Conservation (phyloP, 2,888 invertebrate genomes). For the Hypena proboscidalis region DNA sequence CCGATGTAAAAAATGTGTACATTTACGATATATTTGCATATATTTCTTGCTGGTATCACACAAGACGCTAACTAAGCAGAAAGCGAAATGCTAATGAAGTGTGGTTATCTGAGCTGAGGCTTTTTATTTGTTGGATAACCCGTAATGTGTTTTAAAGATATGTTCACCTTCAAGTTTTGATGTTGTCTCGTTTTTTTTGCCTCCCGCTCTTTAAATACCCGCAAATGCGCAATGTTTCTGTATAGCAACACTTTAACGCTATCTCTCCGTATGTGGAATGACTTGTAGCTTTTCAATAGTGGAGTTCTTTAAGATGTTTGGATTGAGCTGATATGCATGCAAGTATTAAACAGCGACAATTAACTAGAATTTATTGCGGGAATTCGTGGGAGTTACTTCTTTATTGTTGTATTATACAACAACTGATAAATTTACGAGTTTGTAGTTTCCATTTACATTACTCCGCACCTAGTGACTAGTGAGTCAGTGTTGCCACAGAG, state of each 20-base stretch:
- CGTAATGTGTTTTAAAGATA: slow-evolving; percentile 68
- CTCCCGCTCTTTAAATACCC: slow-evolving; percentile 38
- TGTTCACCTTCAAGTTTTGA: slow-evolving; percentile 56
- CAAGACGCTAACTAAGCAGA: slow-evolving; percentile 53
- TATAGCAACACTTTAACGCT: slow-evolving; percentile 33
- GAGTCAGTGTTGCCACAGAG: slow-evolving; percentile 1
- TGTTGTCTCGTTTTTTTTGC: slow-evolving; percentile 48
- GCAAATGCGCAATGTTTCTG: slow-evolving; percentile 42
- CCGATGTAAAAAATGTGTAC: slow-evolving; percentile 37
- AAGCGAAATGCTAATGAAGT: slow-evolving; percentile 66
- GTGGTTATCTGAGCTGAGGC: slow-evolving; percentile 55
- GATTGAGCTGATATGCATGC: slow-evolving; percentile 1
- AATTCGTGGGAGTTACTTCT: slow-evolving; percentile 10
- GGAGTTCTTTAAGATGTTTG: slow-evolving; percentile 4
- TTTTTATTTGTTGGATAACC: slow-evolving; percentile 66
- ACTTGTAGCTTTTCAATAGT: slow-evolving; percentile 15
- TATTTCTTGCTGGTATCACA: slow-evolving; percentile 53
- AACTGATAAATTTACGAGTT: slow-evolving; percentile 1
- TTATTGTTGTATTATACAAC: slow-evolving; percentile 6
- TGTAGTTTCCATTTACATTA: not conserved
- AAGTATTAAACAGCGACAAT: slow-evolving; percentile 3
- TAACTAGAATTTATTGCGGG: slow-evolving; percentile 8
- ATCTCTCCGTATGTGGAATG: slow-evolving; percentile 25
- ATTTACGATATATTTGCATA: slow-evolving; percentile 53
- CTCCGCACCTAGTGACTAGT: slow-evolving; percentile 1